Base-by-base conservation (phyloP, 2,797 vertebrate species). In the Apodemus agrarius region DNA sequence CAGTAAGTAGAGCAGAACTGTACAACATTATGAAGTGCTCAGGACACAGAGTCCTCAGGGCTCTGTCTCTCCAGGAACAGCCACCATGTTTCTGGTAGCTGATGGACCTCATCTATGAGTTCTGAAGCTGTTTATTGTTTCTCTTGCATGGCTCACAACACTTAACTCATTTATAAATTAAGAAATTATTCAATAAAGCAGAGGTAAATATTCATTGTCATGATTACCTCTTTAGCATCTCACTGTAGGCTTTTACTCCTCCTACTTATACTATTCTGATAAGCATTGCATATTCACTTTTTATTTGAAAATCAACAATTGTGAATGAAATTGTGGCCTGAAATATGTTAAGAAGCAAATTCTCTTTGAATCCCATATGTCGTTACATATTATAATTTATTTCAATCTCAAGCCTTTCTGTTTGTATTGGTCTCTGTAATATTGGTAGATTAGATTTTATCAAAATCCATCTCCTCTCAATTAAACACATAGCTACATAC, bases 341-440 rank as follows among this genome's bases (percentile, higher is more conserved):
- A 85, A 12, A 75, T 89, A 91, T 61, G 81, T 93, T 29, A 92
- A 87, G 13, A 67, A 37, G 2, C 69, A 61, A 80, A 80, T 93
- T 57, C 22, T 67, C 34, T 82, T 95, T 49, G n/a, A 69, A 86
- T 61, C 61, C 11, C 10, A 78, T 76, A 29, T 6, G 59, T 57
- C 19, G 26, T 29, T 79, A 61, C 14, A 89, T 89, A 13, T 91
- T 95, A 57, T 37, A 63, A 83, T 90, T 59, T 12, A 4, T 79
- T 83, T 91, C 84, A 85, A 59, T 81, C 19, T 3, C 29, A 94
- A 49, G 0, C 40, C 89, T 97, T 75, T 89, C 17, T 93, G 37
- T 52, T 72, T 7, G 49, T 3, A 46, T 3, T 76, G 88, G 14
- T 26, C 22, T 91, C 85, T 61, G 12, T 19, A 79, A 63, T 94